Evolutionary conservation across 2,797 vertebrate genomes (phyloP).

Genomic region (Mus minutoides): DNA sequence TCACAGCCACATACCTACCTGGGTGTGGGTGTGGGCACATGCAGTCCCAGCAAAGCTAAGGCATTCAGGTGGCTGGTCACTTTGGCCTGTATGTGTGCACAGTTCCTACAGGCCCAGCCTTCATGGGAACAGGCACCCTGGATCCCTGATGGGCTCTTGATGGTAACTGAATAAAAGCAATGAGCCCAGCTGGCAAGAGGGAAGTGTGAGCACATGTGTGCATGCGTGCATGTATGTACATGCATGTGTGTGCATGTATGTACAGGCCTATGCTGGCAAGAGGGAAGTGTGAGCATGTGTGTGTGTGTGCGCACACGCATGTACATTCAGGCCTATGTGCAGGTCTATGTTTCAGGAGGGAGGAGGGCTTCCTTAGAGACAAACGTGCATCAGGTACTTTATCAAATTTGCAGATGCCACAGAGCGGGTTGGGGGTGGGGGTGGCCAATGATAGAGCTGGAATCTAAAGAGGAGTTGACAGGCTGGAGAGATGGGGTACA

Average conservation of each 20-base stretch:
- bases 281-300: too few species aligned
- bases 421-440: not conserved
- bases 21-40: fast-evolving
- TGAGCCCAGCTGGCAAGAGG: not conserved
- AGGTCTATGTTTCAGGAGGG: not conserved
- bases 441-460: slow-evolving; percentile 50
- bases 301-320: not conserved
- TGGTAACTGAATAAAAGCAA: not conserved
- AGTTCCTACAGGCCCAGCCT: not conserved
- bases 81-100: not conserved
- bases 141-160: not conserved
- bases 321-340: not conserved
- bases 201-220: not conserved
- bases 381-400: not conserved
- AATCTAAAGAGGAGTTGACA: slow-evolving; percentile 67
- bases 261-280: too few species aligned
- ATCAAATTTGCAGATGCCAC: slow-evolving; percentile 67
- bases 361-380: slow-evolving; percentile 9
- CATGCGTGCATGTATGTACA: not conserved
- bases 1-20: fast-evolving
- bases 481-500: not conserved
- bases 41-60: not conserved
- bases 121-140: not conserved
- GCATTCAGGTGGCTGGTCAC: not conserved
- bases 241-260: too few species aligned